These are phyloP conservation scores for Salticus scenicus DNA, from an alignment of 2,888 invertebrate species.

Conservation along the genomic window DNA sequence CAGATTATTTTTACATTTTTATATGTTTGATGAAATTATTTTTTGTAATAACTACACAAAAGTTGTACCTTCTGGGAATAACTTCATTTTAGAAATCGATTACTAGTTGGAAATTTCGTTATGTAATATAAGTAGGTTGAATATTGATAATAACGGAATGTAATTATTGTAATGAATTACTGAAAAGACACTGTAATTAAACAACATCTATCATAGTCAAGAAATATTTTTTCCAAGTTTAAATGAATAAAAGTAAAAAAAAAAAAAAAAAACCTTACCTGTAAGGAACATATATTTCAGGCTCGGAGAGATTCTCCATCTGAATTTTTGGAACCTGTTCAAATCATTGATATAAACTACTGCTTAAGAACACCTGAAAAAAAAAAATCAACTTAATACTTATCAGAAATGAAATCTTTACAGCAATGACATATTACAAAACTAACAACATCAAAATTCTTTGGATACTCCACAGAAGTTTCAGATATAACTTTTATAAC, in stretches of 20 bases:
- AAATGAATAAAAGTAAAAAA: background rate
- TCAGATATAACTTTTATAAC: too few species aligned
- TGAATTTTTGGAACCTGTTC: background rate
- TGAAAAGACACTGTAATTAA: too few species aligned
- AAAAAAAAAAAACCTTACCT: slow-evolving; percentile 4
- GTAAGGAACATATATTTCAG: slow-evolving; percentile 44
- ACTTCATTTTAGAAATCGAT: too few species aligned
- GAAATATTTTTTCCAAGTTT: background rate
- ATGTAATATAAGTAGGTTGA: background rate
- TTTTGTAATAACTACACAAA: too few species aligned
- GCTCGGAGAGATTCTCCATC: slow-evolving; percentile 35
- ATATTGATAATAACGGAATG: too few species aligned
- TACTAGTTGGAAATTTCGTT: background rate
- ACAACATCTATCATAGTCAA: background rate
- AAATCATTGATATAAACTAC: background rate
- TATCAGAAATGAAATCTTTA: background rate
- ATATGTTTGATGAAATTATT: too few species aligned
- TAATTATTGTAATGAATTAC: too few species aligned
- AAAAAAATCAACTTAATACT: background rate
- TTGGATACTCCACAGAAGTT: too few species aligned
- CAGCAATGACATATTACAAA: background rate
- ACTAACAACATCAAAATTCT: too few species aligned
- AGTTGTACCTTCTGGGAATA: too few species aligned
- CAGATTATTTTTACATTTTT: too few species aligned
- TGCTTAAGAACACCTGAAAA: background rate